Evolutionary conservation across 2,113 vertebrate species (phyloP).

Genomic region (Cyanoramphus novaezelandiae): DNA sequence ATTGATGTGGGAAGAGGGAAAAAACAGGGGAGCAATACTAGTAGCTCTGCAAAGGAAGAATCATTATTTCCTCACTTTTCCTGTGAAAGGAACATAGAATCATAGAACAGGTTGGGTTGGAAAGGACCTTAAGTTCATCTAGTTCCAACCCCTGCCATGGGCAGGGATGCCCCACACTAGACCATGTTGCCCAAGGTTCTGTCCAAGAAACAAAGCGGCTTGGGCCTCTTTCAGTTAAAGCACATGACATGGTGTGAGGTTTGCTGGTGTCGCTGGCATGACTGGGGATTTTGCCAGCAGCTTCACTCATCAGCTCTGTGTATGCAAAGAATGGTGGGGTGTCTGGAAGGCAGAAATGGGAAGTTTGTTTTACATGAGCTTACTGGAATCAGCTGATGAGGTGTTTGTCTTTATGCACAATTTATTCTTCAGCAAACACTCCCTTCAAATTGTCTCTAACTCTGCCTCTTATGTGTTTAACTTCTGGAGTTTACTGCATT

Average conservation of each 20-base stretch:
- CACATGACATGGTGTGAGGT: neutral
- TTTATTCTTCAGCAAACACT: neutral
- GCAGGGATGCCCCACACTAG: neutral
- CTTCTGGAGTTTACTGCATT: neutral
- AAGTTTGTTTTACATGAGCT: neutral
- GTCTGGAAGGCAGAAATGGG: neutral
- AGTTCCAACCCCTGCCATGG: neutral
- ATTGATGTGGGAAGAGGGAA: neutral
- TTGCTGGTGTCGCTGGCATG: neutral
- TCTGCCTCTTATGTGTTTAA: neutral
- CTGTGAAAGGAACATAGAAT: neutral
- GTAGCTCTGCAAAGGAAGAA: neutral
- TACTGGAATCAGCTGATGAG: neutral
- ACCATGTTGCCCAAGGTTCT: neutral
- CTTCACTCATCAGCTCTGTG: fast-evolving
- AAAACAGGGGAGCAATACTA: neutral
- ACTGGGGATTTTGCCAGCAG: neutral
- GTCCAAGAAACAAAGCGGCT: neutral
- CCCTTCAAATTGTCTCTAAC: neutral
- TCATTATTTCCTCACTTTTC: neutral
- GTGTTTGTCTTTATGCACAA: neutral
- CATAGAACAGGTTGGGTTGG: neutral
- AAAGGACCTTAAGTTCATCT: neutral
- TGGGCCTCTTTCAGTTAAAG: neutral
- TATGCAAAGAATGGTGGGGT: neutral